Conservation (phyloP, 2,797 vertebrate species). For the Pygocentrus nattereri region DNA sequence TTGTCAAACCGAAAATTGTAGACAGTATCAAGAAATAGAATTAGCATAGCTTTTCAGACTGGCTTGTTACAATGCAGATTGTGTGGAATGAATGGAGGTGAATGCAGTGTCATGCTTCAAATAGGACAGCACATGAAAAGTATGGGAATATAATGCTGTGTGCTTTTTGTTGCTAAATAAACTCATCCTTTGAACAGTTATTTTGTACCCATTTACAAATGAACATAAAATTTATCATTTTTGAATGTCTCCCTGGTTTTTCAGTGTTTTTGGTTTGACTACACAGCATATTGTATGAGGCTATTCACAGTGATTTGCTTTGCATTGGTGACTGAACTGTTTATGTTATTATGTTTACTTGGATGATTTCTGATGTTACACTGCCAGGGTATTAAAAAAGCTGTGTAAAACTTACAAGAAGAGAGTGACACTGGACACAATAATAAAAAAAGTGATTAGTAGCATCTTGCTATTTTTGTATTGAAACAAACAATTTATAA, state of each 20-base stretch:
- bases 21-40: not conserved
- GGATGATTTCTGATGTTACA: not conserved
- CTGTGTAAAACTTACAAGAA: not conserved
- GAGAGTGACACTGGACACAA: not conserved
- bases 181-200: not conserved
- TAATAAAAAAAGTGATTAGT: not conserved
- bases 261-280: not conserved
- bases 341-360: conserved; percentile 33
- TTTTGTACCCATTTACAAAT: not conserved
- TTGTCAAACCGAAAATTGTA: not conserved
- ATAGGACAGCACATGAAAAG: not conserved
- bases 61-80: not conserved
- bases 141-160: not conserved
- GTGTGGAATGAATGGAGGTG: not conserved
- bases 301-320: not conserved
- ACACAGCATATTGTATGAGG: not conserved
- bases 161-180: not conserved
- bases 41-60: not conserved
- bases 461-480: not conserved
- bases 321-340: conserved; percentile 3
- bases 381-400: not conserved
- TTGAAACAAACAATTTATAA: not conserved
- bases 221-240: not conserved
- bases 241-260: not conserved
- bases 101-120: not conserved